Evolutionary conservation across 2,113 vertebrate genomes (phyloP).

Genomic region (Myocastor coypus): DNA sequence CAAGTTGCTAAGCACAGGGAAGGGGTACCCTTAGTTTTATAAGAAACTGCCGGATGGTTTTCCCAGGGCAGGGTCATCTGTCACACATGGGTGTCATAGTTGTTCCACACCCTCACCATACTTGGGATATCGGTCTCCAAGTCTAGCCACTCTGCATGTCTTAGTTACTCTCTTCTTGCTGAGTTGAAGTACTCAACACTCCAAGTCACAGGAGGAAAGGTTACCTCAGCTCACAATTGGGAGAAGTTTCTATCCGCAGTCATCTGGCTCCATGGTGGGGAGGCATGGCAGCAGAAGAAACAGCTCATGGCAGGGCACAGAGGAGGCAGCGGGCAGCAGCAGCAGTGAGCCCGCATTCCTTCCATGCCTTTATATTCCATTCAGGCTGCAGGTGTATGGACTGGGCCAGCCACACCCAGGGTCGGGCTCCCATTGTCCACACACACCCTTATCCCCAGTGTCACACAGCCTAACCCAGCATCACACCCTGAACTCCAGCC

Average conservation of each 20-base stretch:
- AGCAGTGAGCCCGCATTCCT: background rate
- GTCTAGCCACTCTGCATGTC: background rate
- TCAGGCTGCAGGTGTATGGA: background rate
- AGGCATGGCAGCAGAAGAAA: background rate
- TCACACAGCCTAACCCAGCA: background rate
- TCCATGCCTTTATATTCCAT: background rate
- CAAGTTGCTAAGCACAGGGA: background rate
- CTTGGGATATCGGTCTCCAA: background rate
- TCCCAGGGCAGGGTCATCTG: background rate
- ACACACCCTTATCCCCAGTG: background rate
- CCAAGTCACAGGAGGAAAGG: background rate
- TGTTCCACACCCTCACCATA: background rate
- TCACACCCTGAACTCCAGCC: background rate
- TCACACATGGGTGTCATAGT: background rate
- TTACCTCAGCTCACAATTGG: background rate
- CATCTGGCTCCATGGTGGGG: background rate
- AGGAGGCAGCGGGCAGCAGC: background rate
- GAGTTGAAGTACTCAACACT: background rate
- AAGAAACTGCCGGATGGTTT: background rate
- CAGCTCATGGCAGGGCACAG: background rate
- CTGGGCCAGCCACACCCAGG: background rate
- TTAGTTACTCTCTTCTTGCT: background rate
- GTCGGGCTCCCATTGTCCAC: background rate
- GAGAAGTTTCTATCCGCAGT: background rate
- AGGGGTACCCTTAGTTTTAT: background rate